Evolutionary conservation across 2,888 invertebrate species (phyloP).

Genomic region (Microlaimidae sp.): DNA sequence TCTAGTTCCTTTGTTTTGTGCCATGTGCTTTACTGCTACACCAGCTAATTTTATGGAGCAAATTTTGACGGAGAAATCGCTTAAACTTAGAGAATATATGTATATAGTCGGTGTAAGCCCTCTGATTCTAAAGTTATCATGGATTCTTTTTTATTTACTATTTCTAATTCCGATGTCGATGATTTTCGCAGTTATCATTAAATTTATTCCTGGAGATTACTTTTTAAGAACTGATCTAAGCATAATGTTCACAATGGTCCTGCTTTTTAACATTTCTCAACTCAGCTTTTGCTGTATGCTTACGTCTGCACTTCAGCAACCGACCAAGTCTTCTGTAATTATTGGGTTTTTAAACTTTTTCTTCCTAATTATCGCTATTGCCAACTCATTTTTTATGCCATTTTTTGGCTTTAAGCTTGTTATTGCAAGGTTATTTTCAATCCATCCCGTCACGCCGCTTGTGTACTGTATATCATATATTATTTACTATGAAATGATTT

Average conservation of each 20-base stretch:
- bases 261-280: neutral
- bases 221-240: neutral
- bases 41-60: neutral
- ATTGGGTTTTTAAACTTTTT: neutral
- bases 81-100: constrained; percentile 3
- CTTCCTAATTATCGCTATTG: neutral
- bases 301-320: neutral
- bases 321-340: neutral
- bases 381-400: neutral
- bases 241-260: neutral
- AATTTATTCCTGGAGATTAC: neutral
- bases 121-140: constrained; percentile 1
- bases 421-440: neutral
- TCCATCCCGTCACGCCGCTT: neutral
- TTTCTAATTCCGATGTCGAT: neutral
- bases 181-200: neutral
- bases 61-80: neutral
- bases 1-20: neutral
- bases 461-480: constrained; percentile 43
- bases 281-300: neutral
- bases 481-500: constrained; percentile 53
- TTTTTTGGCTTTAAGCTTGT: neutral
- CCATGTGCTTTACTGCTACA: neutral
- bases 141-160: neutral
- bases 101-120: neutral